Conservation (phyloP, 2,113 vertebrate species). For the Mohoua ochrocephala region DNA sequence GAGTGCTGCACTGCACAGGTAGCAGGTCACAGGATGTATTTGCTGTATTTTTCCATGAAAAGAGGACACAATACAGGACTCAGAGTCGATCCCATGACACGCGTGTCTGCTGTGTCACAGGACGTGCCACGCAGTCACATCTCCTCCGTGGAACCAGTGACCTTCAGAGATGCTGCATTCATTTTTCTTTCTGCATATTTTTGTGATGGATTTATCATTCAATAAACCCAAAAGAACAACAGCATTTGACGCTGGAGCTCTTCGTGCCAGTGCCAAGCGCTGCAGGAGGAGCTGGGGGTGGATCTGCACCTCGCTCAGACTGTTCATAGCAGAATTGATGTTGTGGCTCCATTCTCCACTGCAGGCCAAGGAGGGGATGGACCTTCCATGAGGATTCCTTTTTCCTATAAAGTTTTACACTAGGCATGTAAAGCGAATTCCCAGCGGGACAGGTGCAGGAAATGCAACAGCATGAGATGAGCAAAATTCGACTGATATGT, state of each 20-base stretch:
- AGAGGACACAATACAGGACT: background rate
- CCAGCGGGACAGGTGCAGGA: background rate
- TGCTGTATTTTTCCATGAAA: background rate
- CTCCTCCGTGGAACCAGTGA: background rate
- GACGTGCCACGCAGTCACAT: accelerated
- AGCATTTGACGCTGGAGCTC: background rate
- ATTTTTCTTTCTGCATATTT: slow-evolving; percentile 5
- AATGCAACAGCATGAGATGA: background rate
- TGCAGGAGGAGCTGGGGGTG: background rate
- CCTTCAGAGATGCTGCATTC: background rate
- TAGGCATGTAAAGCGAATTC: background rate
- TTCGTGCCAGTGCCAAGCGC: background rate
- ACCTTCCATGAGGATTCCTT: background rate
- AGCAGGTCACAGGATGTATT: background rate
- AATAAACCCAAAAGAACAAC: slow-evolving; percentile 11
- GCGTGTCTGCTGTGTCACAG: background rate
- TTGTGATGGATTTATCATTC: background rate
- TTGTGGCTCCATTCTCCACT: background rate
- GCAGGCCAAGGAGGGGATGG: background rate
- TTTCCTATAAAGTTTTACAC: background rate
- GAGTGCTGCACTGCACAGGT: background rate
- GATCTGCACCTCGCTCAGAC: background rate
- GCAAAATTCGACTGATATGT: background rate
- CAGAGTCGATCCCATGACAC: accelerated
- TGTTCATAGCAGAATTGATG: background rate